Evolutionary conservation across 2,113 vertebrate species (phyloP).

Genomic region (Nothocercus julius): DNA sequence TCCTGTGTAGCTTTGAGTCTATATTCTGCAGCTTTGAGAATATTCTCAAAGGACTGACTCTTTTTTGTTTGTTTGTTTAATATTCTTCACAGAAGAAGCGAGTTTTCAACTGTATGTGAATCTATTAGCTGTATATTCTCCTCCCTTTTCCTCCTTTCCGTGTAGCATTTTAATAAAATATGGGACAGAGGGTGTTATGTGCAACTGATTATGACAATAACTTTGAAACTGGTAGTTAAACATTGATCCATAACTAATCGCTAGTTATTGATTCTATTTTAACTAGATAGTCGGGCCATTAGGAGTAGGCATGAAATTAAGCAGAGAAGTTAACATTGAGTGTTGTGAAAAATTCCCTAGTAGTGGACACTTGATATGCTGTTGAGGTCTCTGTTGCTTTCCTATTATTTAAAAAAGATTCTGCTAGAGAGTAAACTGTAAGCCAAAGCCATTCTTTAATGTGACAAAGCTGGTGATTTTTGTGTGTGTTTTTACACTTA

Average conservation of each 20-base stretch:
- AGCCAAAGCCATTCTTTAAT: not conserved
- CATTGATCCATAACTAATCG: slow-evolving; percentile 23
- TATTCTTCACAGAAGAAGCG: not conserved
- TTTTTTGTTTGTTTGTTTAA: not conserved
- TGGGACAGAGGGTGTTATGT: not conserved
- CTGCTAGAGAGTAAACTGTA: not conserved
- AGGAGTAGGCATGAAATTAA: not conserved
- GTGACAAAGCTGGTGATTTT: not conserved
- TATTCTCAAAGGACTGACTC: not conserved
- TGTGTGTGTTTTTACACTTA: not conserved
- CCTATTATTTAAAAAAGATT: not conserved
- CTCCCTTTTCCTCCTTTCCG: not conserved
- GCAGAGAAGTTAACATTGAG: not conserved
- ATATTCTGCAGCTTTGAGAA: not conserved
- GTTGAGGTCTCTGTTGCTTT: not conserved
- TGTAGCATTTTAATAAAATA: not conserved
- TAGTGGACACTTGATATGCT: not conserved
- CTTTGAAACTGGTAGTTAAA: slow-evolving; percentile 36
- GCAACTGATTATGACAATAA: not conserved
- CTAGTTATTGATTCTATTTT: not conserved
- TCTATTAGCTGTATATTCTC: not conserved
- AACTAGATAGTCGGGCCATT: not conserved
- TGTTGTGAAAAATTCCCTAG: not conserved
- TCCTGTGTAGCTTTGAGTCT: not conserved
- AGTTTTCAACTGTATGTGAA: slow-evolving; percentile 1